Evolutionary conservation across 2,888 invertebrate species (phyloP), one percentile per base, ranked within the genome.

Genomic region (Punctoribates punctum): DNA sequence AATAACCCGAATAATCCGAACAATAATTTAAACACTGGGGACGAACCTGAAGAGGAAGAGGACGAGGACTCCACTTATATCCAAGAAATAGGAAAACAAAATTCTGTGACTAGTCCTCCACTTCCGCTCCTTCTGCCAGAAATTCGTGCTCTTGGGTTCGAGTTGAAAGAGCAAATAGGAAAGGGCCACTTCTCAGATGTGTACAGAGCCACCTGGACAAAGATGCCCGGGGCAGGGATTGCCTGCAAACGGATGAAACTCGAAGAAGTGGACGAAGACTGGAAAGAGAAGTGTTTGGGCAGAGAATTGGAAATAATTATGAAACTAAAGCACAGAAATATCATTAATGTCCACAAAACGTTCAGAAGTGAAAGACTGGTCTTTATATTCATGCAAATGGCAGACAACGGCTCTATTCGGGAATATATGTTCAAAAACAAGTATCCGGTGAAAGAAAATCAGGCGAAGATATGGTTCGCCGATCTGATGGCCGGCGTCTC

Each of bases 311-410:
- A 6, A 9, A 57, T 57, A 57, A 57, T 57, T 57, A 25, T 25
- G 23, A 57, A 23, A 57, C 25, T 57, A 25, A 34, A 29, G 20
- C 57, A 57, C 11, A 57, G 25, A 25, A 57, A 57, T 57, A 11
- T 57, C 1, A 57, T 57, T 4, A 25, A 57, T 25, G 57, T 57
- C 57, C 25, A 23, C 13, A n/a, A 57, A 57, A 25, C 25, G 57
- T 57, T 57, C 23, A 86, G 87, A 79, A 83, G 85, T 17, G 83
- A 84, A 23, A 83, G 85, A 27, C 83, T 85, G 62, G 87, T 89
- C 2, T 87, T 86, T 80, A 86, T 88, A 79, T 85, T 88, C 77
- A 88, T 88, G 88, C 88, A 88, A 80, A 86, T 86, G 79, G 88
- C 65, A 5, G 11, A 88, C 77, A 86, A 86, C 25, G 75, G 54